A percentile compares a stretch with the other conserved stretches of the same genome.
Evolutionary conservation across 2,888 invertebrate genomes (phyloP).

Genomic region (Drosophila sordidula): DNA sequence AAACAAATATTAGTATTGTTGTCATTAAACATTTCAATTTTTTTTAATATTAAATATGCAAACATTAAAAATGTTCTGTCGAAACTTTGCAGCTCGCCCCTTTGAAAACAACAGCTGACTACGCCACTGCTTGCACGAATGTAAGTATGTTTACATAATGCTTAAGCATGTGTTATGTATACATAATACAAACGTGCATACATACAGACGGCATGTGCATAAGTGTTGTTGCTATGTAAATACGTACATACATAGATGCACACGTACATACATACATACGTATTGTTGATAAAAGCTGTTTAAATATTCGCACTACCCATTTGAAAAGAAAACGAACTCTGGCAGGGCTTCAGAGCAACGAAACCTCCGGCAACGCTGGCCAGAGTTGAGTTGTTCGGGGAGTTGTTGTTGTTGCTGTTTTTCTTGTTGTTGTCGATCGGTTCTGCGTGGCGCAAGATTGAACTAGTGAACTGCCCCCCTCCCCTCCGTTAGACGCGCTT

Average conservation of each 20-base stretch:
- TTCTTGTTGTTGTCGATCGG: conserved; percentile 26
- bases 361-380: conserved; percentile 31
- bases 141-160: conserved; percentile 35
- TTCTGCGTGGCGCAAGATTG: conserved; percentile 14
- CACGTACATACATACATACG: conserved; percentile 7
- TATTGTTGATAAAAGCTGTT: conserved; percentile 60
- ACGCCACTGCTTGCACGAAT: conserved; percentile 24
- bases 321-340: conserved; percentile 33
- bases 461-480: background rate
- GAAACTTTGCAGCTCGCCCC: background rate
- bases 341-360: conserved; percentile 10
- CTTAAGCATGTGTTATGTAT: conserved; percentile 33
- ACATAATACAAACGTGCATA: conserved; percentile 28
- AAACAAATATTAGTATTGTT: too few species aligned
- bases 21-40: too few species aligned
- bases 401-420: background rate
- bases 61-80: too few species aligned
- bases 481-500: background rate
- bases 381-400: background rate
- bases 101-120: background rate
- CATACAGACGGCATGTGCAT: background rate
- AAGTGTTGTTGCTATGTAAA: conserved; percentile 35
- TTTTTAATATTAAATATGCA: too few species aligned
- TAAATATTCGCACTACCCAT: conserved; percentile 57
- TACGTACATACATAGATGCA: conserved; percentile 10